Base-by-base conservation (phyloP, 1,140 invertebrate genomes). In the Kradibia gibbosae region DNA sequence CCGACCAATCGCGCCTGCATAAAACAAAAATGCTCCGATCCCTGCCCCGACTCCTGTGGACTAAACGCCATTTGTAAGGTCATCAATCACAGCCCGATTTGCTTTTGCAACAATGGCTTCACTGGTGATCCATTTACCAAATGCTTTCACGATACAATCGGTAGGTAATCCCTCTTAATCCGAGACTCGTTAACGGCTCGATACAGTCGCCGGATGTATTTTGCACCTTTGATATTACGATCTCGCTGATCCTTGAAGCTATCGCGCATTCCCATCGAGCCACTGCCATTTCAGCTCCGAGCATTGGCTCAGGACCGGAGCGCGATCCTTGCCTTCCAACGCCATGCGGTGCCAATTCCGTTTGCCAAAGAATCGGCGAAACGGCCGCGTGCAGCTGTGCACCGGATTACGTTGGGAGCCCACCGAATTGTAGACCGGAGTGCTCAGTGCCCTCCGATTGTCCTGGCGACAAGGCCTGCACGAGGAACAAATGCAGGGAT, bases 391-490 rank as follows among this genome's bases (percentile, higher is more conserved):
- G 95, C 83, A 94, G 93, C 5, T 96, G 95, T 86, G 92, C 94
- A 57, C 89, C 92, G 55, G 92, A 92, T 57, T 95, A 93, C 82
- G 91, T 93, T 78, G 94, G 94, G 2, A 93, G 87, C 83, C 94
- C 94, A 78, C 94, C 94, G 22, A 91, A 91, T 42, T 95, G 93
- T 85, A 84, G 88, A 75, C 90, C 90, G 42, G 88, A 92, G 88
- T 96, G 95, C 87, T 91, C 95, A 3, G 90, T 94, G 3, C 94
- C 94, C 84, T 94, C 93, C 1, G 95, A 96, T 84, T 96, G 95
- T 87, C 84, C 92, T 13, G 88, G 92, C 55, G 92, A 93, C 83
- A 92, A 90, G 88, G 93, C 95, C 31, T 96, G 96, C 85, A 91
- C 94, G 39, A 94, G 93, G 85, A 94, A 95, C 80, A 95, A 95